Evolutionary conservation across 2,797 vertebrate species (phyloP), one percentile per base, ranked within the genome.

Genomic region (Coluber constrictor): DNA sequence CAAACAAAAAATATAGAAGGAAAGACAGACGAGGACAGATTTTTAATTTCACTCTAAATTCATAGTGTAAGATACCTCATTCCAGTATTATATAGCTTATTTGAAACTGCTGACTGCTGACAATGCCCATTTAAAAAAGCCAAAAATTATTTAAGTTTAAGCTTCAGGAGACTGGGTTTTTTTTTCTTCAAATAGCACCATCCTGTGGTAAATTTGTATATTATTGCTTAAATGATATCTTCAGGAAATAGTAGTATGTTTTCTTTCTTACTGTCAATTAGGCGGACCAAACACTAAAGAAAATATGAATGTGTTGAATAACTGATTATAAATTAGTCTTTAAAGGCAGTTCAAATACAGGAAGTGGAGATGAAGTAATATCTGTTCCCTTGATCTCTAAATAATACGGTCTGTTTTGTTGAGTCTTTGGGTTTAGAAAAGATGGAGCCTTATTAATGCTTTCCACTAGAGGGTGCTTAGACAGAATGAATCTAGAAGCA

Each of bases 191-290:
- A 66, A 83, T 97, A 93, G 95, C 89, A 94, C 96, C 96, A 92
- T 94, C 97, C 96, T 92, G 96, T 96, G 97, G 96, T 96, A 70
- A 94, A 95, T 88, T 0, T 0, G 27, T 88, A 79, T 63, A 97
- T 47, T 95, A 93, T 95, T 90, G 25, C 37, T 95, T 86, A 3
- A 89, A 60, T 92, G 4, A 37, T 43, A 18, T 4, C 18, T 74
- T 57, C 63, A n/a, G 27, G 54, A 92, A 66, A 86, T 66, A 16
- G 11, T 51, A 25, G 11, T 32, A 25, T 47, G 25, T 54, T 61
- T 47, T 5, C 25, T 55, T 10, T 55, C 5, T 37, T 87, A 54
- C 56, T 15, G n/a, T 57, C 32, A 79, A 51, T 92, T 57, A 74
- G 9, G 54, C 15, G 23, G 27, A 60, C 5, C 27, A 20, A 87